Evolutionary conservation across 2,797 vertebrate species (phyloP).

Genomic region (Coreius guichenoti): DNA sequence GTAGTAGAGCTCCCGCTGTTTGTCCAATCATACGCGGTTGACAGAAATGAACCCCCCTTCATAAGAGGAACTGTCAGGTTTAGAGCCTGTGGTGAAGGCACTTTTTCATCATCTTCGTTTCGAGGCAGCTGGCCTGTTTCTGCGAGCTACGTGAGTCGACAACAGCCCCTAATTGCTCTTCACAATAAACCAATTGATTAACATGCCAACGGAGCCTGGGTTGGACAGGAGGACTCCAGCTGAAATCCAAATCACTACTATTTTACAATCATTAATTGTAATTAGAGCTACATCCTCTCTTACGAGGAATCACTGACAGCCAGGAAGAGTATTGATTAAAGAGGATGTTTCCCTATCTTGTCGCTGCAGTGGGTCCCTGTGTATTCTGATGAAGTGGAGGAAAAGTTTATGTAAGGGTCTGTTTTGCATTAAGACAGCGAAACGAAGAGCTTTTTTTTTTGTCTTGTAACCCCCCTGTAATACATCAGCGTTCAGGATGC

Average conservation of each 20-base stretch:
- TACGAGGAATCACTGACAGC: conserved; percentile 51
- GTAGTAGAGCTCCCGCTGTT: conserved; percentile 21
- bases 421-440: conserved; percentile 34
- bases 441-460: conserved; percentile 17
- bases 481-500: conserved; percentile 36
- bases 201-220: conserved; percentile 48
- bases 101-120: conserved; percentile 3
- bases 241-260: conserved; percentile 56
- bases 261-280: conserved; percentile 50
- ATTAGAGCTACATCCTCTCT: conserved; percentile 56
- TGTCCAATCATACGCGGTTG: conserved; percentile 7
- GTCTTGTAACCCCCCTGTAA: conserved; percentile 39
- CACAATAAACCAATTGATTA: conserved; percentile 50
- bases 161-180: conserved; percentile 50
- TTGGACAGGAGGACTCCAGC: conserved; percentile 42
- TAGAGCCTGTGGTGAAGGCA: conserved; percentile 14
- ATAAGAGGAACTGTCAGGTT: conserved; percentile 30
- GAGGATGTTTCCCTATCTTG: conserved; percentile 34
- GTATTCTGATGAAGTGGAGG: conserved; percentile 13
- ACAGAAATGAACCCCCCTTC: conserved; percentile 29
- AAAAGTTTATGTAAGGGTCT: neutral
- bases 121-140: conserved; percentile 39
- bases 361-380: conserved; percentile 13
- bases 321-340: conserved; percentile 49
- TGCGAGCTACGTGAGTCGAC: conserved; percentile 28